Evolutionary conservation across 2,888 invertebrate genomes (phyloP).

Genomic region (Tanytarsus gracilentus): DNA sequence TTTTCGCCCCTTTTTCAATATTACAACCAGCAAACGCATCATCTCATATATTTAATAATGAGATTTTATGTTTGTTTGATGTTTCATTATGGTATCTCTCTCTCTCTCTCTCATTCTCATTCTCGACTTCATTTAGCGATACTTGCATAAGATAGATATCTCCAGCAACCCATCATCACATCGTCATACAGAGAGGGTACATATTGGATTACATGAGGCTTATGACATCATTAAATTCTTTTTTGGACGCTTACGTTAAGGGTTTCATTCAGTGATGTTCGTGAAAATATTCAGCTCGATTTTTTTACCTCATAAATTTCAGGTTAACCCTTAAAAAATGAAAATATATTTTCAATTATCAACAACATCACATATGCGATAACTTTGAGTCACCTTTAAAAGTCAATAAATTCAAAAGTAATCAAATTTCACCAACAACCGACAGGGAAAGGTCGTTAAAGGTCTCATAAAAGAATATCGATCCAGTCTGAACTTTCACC

Average conservation of each 20-base stretch:
- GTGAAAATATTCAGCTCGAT: not conserved
- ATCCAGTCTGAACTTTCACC: too few relatives aligned
- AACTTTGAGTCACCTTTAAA: too few relatives aligned
- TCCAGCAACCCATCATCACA: not conserved
- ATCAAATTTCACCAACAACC: too few relatives aligned
- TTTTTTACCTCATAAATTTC: too few relatives aligned
- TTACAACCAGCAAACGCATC: not conserved
- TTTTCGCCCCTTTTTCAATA: not conserved
- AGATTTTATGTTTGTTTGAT: conserved; percentile 26
- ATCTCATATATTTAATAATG: conserved; percentile 20
- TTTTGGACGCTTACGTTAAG: too few relatives aligned
- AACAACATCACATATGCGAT: too few relatives aligned
- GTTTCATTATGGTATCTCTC: conserved; percentile 19
- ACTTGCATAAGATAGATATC: too few relatives aligned
- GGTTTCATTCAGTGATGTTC: not conserved
- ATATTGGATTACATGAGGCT: conserved; percentile 12
- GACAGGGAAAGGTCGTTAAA: too few relatives aligned
- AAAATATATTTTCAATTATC: too few relatives aligned
- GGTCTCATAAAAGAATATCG: too few relatives aligned
- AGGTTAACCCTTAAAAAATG: too few relatives aligned
- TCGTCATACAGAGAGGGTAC: not conserved
- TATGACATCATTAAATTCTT: conserved; percentile 8
- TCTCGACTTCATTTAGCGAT: not conserved
- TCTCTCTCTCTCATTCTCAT: not conserved
- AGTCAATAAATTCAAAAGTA: too few relatives aligned